A percentile compares a stretch with the other conserved stretches of the same genome.
These are phyloP conservation scores for Myxocyprinus asiaticus DNA, from an alignment of 2,113 vertebrate species.

Conservation along the genomic window DNA sequence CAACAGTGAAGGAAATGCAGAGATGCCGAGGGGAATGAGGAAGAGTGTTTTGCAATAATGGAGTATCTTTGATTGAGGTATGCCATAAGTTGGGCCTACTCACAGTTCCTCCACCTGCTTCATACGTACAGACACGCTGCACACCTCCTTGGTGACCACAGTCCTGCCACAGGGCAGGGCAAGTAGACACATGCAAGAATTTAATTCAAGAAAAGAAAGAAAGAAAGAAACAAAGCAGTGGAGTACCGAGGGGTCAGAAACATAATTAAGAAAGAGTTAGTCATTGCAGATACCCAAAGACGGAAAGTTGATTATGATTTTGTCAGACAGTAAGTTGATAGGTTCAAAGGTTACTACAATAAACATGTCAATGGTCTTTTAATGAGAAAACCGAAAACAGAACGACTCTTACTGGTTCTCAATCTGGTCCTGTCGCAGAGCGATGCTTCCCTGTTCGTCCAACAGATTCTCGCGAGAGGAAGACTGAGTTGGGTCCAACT, in stretches of 20 bases:
- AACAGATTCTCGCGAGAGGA: slow-evolving; percentile 94
- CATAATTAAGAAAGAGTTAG: slow-evolving; percentile 31
- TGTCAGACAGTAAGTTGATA: too few species aligned
- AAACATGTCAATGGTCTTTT: too few species aligned
- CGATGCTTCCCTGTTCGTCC: slow-evolving; percentile 96
- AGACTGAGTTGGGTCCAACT: slow-evolving; percentile 94
- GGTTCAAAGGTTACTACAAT: too few species aligned
- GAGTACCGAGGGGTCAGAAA: slow-evolving; percentile 28
- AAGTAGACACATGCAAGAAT: slow-evolving; percentile 81
- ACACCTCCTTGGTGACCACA: slow-evolving; percentile 92
- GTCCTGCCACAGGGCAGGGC: slow-evolving; percentile 81
- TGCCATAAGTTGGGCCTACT: slow-evolving; percentile 80
- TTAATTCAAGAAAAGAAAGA: slow-evolving; percentile 58
- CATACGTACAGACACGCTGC: slow-evolving; percentile 99
- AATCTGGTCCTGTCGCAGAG: slow-evolving; percentile 90
- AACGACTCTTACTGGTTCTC: slow-evolving; percentile 90
- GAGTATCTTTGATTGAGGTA: neutral
- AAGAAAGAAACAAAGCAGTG: slow-evolving; percentile 53
- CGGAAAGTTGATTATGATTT: neutral
- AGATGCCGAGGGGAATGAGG: neutral
- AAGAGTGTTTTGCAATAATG: neutral
- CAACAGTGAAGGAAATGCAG: neutral
- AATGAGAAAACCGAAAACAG: too few species aligned
- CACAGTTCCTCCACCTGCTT: slow-evolving; percentile 99
- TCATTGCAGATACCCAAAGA: slow-evolving; percentile 7